Conservation (phyloP, 30 jellyfish, hydroid and myxozoan species). For the Pelagia noctiluca region DNA sequence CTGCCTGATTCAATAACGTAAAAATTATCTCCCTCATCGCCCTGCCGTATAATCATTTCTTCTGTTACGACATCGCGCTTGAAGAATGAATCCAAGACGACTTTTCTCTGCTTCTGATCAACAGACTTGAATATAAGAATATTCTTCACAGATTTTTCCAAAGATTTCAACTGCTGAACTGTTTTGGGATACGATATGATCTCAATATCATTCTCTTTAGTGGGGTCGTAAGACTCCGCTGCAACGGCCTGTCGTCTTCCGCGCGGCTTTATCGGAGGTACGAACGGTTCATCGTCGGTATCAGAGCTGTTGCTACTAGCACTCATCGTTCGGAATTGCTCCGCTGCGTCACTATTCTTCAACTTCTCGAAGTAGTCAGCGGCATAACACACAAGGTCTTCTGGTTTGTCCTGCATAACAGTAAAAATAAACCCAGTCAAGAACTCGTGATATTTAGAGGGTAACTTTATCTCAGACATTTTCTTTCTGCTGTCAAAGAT, state of each 20-base stretch:
- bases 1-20: conserved; percentile 91
- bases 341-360: conserved; percentile 65
- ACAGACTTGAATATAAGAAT: conserved; percentile 87
- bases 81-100: conserved; percentile 87
- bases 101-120: conserved; percentile 72
- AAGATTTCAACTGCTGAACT: conserved; percentile 75
- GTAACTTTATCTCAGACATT: conserved; percentile 49
- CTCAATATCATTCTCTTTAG: conserved; percentile 78
- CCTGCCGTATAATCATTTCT: conserved; percentile 89
- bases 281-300: conserved; percentile 63
- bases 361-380: conserved; percentile 59
- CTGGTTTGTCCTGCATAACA: conserved; percentile 87
- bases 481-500: too few species aligned
- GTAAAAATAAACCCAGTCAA: conserved; percentile 64
- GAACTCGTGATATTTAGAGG: conserved; percentile 59
- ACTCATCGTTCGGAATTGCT: conserved; percentile 44
- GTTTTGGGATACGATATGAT: conserved; percentile 86
- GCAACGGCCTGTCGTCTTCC: conserved; percentile 99
- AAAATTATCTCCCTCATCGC: conserved; percentile 98
- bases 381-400: conserved; percentile 76
- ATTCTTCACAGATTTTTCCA: conserved; percentile 85
- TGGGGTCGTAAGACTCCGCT: conserved; percentile 98
- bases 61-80: conserved; percentile 70
- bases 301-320: conserved; percentile 15
- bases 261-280: conserved; percentile 84